A percentile compares a stretch with the other conserved stretches of the same genome.
Conservation (phyloP, 1,140 invertebrate species). For the Cylas formicarius region DNA sequence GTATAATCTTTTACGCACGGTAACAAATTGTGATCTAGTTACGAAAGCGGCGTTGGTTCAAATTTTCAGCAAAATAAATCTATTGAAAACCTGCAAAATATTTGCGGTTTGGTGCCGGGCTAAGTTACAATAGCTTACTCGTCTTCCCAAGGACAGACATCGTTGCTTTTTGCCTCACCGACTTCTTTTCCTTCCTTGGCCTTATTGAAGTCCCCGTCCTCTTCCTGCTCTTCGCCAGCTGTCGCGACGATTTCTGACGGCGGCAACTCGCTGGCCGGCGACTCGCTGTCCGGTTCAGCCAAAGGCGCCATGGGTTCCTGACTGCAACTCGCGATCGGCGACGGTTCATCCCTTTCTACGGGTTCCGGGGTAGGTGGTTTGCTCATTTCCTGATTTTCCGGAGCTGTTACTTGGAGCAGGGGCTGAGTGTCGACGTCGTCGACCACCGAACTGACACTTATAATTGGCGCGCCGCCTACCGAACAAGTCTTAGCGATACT, state of each 20-base stretch:
- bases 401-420: constrained; percentile 14
- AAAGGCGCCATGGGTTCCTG: constrained; percentile 48
- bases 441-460: constrained; percentile 62
- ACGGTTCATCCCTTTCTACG: constrained; percentile 19
- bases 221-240: constrained; percentile 29
- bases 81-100: too few relatives aligned
- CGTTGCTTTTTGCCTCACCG: constrained; percentile 55
- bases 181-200: constrained; percentile 26
- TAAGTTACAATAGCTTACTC: constrained; percentile 59
- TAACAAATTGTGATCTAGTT: too few relatives aligned
- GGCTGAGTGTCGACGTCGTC: constrained; percentile 44
- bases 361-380: constrained; percentile 17
- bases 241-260: constrained; percentile 28
- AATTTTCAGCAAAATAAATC: too few relatives aligned
- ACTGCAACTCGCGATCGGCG: constrained; percentile 6
- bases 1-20: too few relatives aligned
- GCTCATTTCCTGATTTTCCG: constrained; percentile 36
- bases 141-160: constrained; percentile 84
- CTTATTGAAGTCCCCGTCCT: constrained; percentile 31
- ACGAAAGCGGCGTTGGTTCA: too few relatives aligned
- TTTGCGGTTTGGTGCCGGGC: too few relatives aligned
- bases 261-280: constrained; percentile 46
- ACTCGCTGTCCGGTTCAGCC: constrained; percentile 56
- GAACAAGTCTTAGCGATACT: constrained; percentile 39
- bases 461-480: constrained; percentile 52